Evolutionary conservation across 2,797 vertebrate genomes (phyloP), one percentile per base, ranked within the genome.

Genomic region (Sitta carolinensis): DNA sequence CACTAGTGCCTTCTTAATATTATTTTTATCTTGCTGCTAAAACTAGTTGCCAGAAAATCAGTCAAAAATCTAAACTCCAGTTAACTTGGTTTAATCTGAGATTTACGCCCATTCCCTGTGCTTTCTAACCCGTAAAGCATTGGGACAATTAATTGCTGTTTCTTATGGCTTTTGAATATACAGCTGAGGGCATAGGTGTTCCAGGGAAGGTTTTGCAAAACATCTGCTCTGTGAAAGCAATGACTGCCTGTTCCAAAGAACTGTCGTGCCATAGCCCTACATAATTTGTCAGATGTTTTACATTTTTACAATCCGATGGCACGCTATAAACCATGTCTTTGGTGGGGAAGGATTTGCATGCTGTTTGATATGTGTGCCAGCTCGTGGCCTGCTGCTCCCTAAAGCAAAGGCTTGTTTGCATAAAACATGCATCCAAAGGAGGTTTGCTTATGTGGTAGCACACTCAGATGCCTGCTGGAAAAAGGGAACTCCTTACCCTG

Each of bases 391-490:
- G 79, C 91, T 92, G 58, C 62, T 94, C 84, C 91, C 84, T 87
- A 78, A 89, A 96, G 92, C 20, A 5, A 96, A 81, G 43, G 40
- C 50, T 84, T 66, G 51, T 95, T 95, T 95, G 67, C 94, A 93
- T 95, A 79, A 93, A 93, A 45, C 64, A 76, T 80, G 72, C 64
- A 92, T 89, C 72, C 61, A 68, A 89, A 87, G 64, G 58, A 80
- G 86, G 32, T 64, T 91, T 90, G 43, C 3, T 2, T 69, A 67
- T 0, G 0, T 67, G 66, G 63, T 34, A 69, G 36, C 36, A 48
- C 6, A 10, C 47, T 92, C 63, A 45, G 64, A 48, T 91, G 82
- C 45, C 84, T 83, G 55, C 51, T 94, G 87, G 67, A 63, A 50
- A 88, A 86, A 84, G 48, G 38, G 68, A 84, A 16, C 14, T 38